Evolutionary conservation across 2,797 vertebrate species (phyloP).

Genomic region (Pristis pectinata): DNA sequence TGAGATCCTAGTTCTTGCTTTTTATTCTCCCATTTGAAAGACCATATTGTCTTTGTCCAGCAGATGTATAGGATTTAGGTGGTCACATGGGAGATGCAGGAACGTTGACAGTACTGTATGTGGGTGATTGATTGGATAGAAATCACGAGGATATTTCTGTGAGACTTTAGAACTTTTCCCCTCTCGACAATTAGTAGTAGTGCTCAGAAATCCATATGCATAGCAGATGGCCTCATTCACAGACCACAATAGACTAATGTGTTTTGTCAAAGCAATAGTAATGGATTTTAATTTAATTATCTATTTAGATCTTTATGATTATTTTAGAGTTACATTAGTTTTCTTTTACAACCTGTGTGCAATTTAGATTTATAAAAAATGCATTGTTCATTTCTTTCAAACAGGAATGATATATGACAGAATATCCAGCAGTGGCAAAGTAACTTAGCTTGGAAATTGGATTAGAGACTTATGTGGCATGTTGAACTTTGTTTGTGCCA

Average conservation of each 20-base stretch:
- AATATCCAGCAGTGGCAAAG: not conserved
- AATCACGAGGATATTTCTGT: not conserved
- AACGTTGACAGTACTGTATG: slow-evolving; percentile 6
- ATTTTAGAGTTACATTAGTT: not conserved
- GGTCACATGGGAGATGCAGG: not conserved
- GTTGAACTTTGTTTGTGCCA: no score
- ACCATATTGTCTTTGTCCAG: not conserved
- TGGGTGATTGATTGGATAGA: slow-evolving; percentile 14
- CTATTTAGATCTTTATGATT: slow-evolving; percentile 13
- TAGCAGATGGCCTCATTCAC: not conserved
- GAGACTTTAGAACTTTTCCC: slow-evolving; percentile 1
- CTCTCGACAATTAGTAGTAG: not conserved
- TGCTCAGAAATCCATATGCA: not conserved
- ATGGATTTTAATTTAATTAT: not conserved
- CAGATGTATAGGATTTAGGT: slow-evolving; percentile 19
- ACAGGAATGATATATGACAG: not conserved
- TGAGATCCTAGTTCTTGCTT: not conserved
- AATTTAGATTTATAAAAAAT: not conserved
- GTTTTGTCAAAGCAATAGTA: not conserved
- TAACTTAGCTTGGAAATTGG: no score
- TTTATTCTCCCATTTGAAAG: not conserved
- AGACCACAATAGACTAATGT: not conserved
- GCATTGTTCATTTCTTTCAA: not conserved
- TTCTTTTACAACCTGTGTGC: not conserved
- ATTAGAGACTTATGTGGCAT: no score